phyloP scores from a whole-genome alignment of 2,888 invertebrate genomes.

The Buathra laborator region DNA sequence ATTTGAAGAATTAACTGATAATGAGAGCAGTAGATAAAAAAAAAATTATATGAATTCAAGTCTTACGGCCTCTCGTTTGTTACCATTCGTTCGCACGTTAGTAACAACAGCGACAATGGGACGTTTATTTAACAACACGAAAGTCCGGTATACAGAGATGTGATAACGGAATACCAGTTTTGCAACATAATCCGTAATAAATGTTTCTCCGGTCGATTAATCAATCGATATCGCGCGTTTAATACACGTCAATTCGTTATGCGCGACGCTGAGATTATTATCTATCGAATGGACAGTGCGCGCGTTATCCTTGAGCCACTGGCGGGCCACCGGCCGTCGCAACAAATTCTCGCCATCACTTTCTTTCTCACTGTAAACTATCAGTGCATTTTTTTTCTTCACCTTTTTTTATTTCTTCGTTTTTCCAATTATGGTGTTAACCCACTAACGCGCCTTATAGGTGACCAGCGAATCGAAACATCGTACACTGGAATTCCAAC shows the following conservation, averaged over 20 bases:
- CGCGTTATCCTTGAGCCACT: constrained; percentile 49
- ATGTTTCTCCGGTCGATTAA: constrained; percentile 36
- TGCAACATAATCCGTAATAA: constrained; percentile 30
- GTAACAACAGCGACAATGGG: not conserved
- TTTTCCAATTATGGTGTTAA: constrained; percentile 32
- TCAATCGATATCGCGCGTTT: constrained; percentile 45
- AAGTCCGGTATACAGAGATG: not conserved
- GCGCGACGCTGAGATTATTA: constrained; percentile 43
- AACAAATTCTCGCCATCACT: constrained; percentile 19
- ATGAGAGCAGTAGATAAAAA: too few relatives aligned
- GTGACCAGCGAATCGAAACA: constrained; percentile 3
- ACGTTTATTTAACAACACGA: not conserved
- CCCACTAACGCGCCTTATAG: constrained; percentile 8
- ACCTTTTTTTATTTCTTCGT: constrained; percentile 14
- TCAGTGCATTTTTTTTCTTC: constrained; percentile 17
- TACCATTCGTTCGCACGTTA: not conserved
- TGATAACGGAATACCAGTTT: constrained; percentile 7
- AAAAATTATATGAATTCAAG: not conserved
- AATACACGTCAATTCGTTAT: constrained; percentile 44
- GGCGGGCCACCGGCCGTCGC: constrained; percentile 5
- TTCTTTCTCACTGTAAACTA: constrained; percentile 35
- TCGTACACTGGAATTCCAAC: constrained; percentile 4
- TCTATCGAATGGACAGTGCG: constrained; percentile 20
- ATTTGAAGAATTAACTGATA: not conserved
- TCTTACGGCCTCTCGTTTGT: not conserved